Evolutionary conservation across 1,140 invertebrate species (phyloP), one percentile per base, ranked within the genome.

Genomic region (Drosophila biarmipes): DNA sequence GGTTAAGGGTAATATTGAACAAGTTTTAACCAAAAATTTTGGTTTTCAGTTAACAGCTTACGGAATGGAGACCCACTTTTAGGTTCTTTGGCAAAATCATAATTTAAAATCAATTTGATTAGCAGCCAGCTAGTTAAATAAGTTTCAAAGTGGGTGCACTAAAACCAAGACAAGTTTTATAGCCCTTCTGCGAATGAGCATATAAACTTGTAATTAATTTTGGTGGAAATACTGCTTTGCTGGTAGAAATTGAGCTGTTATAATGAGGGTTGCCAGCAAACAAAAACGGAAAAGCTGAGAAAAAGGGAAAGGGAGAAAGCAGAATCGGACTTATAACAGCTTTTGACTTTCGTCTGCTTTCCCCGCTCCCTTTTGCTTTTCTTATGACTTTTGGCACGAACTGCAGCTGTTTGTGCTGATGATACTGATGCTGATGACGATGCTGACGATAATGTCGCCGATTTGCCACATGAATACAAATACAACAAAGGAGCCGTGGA

Each of bases 391-490:
- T 87, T 87, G 84, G 75, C 82, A 87, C 84, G 55, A 81, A 55
- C 57, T 63, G 56, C 64, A 79, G 69, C 59, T 61, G 62, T 59
- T 49, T 77, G 55, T 64, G 72, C 49, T 52, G 57, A 64, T 73
- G 66, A 42, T 38, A 17, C 43, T 48, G 55, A 46, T 63, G 53
- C 46, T 80, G 58, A 34, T 73, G 59, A 24, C 29, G 11, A 46
- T 46, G 63, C 49, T 34, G 24, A 79, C 45, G 64, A 86, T 86
- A 86, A 86, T 82, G 82, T 73, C 63, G 58, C 59, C 55, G 84
- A 87, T 87, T 87, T 87, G 82, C 82, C 84, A 89, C 84, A 71
- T 79, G 66, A 62, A 81, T 75, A 78, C 78, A 64, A 81, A 81
- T 17, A 74, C 21, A 75, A 35, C 54, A 56, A 69, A 38, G 42